phyloP scores from a whole-genome alignment of 2,888 invertebrate species.

The Lutraria lutraria region DNA sequence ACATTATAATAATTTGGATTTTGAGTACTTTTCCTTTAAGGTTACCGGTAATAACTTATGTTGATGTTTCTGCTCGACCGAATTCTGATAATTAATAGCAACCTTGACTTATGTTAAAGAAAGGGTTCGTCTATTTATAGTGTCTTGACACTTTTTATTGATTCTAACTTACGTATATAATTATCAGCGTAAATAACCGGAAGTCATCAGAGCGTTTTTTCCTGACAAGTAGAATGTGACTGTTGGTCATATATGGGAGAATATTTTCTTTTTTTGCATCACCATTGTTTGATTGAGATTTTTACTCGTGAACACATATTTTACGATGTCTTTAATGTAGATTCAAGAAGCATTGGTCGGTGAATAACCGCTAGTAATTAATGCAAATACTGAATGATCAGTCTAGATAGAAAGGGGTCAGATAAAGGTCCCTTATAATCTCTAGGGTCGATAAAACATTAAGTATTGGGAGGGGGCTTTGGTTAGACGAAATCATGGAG shows the following conservation, averaged over 20 bases:
- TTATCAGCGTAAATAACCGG: not conserved
- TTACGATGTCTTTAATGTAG: not conserved
- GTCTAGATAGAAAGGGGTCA: too few species aligned
- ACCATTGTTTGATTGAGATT: too few species aligned
- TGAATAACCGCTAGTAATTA: not conserved
- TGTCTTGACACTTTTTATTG: slow-evolving; percentile 1
- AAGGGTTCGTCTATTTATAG: not conserved
- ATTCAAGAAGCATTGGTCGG: not conserved
- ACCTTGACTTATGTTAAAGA: not conserved
- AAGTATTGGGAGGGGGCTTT: too few species aligned
- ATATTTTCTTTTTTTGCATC: not conserved
- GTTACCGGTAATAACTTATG: too few species aligned
- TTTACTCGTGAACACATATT: not conserved
- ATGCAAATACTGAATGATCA: too few species aligned
- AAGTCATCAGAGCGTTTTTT: not conserved
- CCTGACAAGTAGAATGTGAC: not conserved
- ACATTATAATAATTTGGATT: too few species aligned
- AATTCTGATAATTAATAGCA: not conserved
- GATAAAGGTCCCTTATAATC: too few species aligned
- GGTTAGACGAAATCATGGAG: too few species aligned
- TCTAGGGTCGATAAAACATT: too few species aligned
- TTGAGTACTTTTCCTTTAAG: too few species aligned
- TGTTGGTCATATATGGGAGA: not conserved
- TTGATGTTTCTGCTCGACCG: not conserved
- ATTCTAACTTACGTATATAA: not conserved